Conservation (phyloP, 2,888 invertebrate species). For the Troides aeacus region DNA sequence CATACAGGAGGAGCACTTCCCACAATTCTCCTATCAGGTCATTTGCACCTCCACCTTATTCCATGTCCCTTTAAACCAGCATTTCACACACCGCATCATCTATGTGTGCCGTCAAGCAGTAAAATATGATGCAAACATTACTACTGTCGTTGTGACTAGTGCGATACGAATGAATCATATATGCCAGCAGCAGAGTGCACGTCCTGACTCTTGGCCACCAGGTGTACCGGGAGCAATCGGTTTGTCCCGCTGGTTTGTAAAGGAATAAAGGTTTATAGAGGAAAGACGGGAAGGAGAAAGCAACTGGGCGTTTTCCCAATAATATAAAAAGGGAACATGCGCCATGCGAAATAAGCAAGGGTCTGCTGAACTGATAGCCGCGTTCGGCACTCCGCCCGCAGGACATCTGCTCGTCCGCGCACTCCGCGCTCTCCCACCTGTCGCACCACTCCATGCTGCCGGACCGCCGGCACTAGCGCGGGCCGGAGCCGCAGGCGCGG, state of each 20-base stretch:
- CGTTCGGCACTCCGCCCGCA: constrained; percentile 35
- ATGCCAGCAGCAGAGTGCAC: no score
- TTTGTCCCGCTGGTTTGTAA: no score
- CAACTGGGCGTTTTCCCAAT: no score
- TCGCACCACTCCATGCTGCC: constrained; percentile 61
- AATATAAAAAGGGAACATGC: background rate
- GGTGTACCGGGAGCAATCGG: no score
- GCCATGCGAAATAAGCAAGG: background rate
- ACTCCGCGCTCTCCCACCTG: constrained; percentile 79
- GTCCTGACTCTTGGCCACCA: no score
- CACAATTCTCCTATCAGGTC: constrained; percentile 92
- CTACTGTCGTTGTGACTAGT: no score
- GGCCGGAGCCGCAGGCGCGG: constrained; percentile 25
- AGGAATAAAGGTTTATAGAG: no score
- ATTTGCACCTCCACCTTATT: background rate
- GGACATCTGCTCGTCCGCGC: constrained; percentile 71
- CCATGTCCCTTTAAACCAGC: background rate
- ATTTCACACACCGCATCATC: no score
- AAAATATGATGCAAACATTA: no score
- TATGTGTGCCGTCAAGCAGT: no score
- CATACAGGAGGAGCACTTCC: constrained; percentile 87
- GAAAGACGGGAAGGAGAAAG: no score
- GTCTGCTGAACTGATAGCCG: background rate
- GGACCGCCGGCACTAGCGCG: constrained; percentile 52
- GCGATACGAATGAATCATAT: no score